Conservation (phyloP, 1,140 invertebrate genomes). For the Pseudomyrmex gracilis region DNA sequence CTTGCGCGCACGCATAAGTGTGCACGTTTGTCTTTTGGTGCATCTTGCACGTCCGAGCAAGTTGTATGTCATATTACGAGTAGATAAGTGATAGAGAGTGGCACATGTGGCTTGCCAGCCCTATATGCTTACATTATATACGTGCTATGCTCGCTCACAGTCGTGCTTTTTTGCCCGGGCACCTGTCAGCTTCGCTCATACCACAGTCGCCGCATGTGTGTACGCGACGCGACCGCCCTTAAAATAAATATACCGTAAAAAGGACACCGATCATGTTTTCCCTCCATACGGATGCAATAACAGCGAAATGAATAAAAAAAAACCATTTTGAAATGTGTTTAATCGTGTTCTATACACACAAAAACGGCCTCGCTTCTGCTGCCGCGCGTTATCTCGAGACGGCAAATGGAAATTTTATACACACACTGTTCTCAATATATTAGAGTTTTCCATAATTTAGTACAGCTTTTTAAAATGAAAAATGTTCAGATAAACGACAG, state of each 20-base stretch:
- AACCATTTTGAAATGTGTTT: constrained; percentile 41
- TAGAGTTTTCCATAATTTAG: background rate
- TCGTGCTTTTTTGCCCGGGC: constrained; percentile 79
- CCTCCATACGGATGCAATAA: constrained; percentile 79
- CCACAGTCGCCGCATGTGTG: constrained; percentile 77
- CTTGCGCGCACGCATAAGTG: background rate
- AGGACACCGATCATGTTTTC: constrained; percentile 76
- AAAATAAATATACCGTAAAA: constrained; percentile 80
- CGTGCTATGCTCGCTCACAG: constrained; percentile 69
- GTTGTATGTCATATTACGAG: constrained; percentile 75
- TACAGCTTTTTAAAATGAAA: background rate
- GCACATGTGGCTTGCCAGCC: constrained; percentile 84
- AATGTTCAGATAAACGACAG: too few relatives aligned
- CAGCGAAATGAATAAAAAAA: constrained; percentile 55
- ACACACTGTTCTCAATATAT: too few relatives aligned
- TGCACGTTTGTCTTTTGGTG: constrained; percentile 37
- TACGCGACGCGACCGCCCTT: constrained; percentile 67
- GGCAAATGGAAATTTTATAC: too few relatives aligned
- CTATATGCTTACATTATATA: constrained; percentile 82
- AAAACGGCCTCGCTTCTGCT: background rate
- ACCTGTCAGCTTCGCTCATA: constrained; percentile 82
- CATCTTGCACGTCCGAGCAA: constrained; percentile 61
- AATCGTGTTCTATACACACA: constrained; percentile 39
- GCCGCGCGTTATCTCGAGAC: constrained; percentile 3
- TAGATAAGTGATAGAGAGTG: constrained; percentile 83